A percentile compares a stretch with the other conserved stretches of the same genome.
Evolutionary conservation across 2,888 invertebrate species (phyloP).

Genomic region (Pardosa pseudoannulata): DNA sequence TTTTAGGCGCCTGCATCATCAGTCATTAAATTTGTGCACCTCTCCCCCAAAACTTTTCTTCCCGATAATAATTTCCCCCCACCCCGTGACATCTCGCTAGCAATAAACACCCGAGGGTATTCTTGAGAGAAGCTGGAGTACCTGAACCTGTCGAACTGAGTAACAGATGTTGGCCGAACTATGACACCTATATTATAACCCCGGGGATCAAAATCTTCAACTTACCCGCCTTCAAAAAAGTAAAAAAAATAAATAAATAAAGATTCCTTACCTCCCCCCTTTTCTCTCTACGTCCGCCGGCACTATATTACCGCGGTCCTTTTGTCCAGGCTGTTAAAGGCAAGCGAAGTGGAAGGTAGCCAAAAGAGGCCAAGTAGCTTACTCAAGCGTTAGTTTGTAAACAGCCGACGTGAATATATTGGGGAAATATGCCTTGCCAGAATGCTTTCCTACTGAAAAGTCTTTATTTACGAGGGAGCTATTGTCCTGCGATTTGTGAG

Average conservation of each 20-base stretch:
- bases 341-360: slow-evolving; percentile 5
- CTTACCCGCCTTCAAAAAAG: not conserved
- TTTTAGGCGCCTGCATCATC: too few relatives aligned
- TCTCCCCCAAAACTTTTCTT: too few relatives aligned
- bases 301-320: slow-evolving; percentile 45
- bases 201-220: slow-evolving; percentile 25
- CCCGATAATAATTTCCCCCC: too few relatives aligned
- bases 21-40: too few relatives aligned
- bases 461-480: not conserved
- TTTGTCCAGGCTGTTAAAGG: slow-evolving; percentile 41
- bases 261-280: too few relatives aligned
- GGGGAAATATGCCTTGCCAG: not conserved
- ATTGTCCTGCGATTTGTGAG: not conserved
- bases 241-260: too few relatives aligned
- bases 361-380: slow-evolving; percentile 16
- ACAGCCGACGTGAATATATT: slow-evolving; percentile 30
- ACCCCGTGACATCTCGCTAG: too few relatives aligned
- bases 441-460: not conserved
- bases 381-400: slow-evolving; percentile 55
- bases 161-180: slow-evolving; percentile 66
- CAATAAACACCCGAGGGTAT: too few relatives aligned
- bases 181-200: slow-evolving; percentile 54
- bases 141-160: slow-evolving; percentile 53
- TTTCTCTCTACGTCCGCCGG: slow-evolving; percentile 5
- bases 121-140: not conserved